phyloP scores from a whole-genome alignment of 2,113 vertebrate species.

The Astur gentilis region DNA sequence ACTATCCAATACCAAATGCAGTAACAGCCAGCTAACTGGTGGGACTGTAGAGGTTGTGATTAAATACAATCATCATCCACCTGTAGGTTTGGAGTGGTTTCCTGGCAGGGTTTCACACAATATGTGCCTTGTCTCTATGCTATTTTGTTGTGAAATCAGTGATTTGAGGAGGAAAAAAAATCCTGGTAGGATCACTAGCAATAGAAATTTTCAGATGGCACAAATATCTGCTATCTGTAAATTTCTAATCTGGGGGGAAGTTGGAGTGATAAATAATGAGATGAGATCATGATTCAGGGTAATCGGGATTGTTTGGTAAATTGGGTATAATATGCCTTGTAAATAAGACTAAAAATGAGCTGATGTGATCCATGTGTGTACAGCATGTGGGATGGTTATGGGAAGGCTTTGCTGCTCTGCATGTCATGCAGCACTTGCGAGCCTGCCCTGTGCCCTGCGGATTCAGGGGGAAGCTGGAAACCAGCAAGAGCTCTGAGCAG shows the following conservation, averaged over 20 bases:
- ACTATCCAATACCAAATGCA: not conserved
- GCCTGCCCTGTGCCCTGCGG: not conserved
- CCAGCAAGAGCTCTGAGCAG: not conserved
- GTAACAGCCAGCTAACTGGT: not conserved
- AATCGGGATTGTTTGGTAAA: not conserved
- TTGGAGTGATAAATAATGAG: not conserved
- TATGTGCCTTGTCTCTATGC: not conserved
- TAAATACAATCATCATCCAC: not conserved
- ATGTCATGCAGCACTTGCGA: fast-evolving
- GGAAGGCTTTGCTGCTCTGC: not conserved
- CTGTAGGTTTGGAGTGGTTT: not conserved
- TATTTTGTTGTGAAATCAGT: not conserved
- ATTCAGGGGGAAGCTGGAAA: not conserved
- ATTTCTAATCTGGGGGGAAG: not conserved
- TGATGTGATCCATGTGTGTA: fast-evolving
- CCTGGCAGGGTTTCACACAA: not conserved
- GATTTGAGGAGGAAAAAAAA: not conserved
- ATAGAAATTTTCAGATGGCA: not conserved
- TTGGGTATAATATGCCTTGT: not conserved
- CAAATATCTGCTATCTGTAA: not conserved
- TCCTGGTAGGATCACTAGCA: not conserved
- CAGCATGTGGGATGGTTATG: not conserved
- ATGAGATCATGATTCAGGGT: not conserved
- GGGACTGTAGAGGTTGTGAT: not conserved
- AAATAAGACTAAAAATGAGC: not conserved